Evolutionary conservation across 2,888 invertebrate species (phyloP).

Genomic region (Nineta flava): DNA sequence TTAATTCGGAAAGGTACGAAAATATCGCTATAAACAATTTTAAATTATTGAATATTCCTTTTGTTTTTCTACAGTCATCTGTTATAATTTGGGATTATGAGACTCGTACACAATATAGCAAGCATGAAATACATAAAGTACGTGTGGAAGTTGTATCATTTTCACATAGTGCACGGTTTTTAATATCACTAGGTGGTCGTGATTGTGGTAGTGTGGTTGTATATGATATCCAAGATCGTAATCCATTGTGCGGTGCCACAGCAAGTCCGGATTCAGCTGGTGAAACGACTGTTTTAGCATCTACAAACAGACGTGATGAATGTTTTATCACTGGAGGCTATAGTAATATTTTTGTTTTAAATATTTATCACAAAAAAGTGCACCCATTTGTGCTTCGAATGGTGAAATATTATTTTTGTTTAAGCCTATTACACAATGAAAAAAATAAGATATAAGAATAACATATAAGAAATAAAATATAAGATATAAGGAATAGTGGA

Average conservation of each 20-base stretch:
- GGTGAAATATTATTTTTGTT: too few species aligned
- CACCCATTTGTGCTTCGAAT: too few species aligned
- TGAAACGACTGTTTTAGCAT: slow-evolving; percentile 40
- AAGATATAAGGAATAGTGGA: too few species aligned
- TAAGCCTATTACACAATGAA: too few species aligned
- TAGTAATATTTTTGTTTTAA: slow-evolving; percentile 27
- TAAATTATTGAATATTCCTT: neutral
- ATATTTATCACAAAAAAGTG: too few species aligned
- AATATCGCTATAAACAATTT: neutral
- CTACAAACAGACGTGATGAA: slow-evolving; percentile 37
- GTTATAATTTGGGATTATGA: slow-evolving; percentile 80
- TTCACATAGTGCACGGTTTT: slow-evolving; percentile 60
- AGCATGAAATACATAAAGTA: slow-evolving; percentile 76
- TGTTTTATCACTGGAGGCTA: slow-evolving; percentile 64
- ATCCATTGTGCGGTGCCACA: slow-evolving; percentile 30
- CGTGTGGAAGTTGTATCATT: slow-evolving; percentile 75
- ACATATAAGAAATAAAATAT: too few species aligned
- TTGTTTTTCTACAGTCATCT: slow-evolving; percentile 34
- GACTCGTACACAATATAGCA: slow-evolving; percentile 39
- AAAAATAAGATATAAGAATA: too few species aligned
- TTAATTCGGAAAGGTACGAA: too few species aligned
- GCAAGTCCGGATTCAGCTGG: slow-evolving; percentile 48
- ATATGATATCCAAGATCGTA: slow-evolving; percentile 48
- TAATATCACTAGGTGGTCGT: slow-evolving; percentile 74
- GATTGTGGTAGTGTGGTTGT: slow-evolving; percentile 81